Evolutionary conservation across 2,113 vertebrate species (phyloP).

Genomic region (Cygnus buccinator): DNA sequence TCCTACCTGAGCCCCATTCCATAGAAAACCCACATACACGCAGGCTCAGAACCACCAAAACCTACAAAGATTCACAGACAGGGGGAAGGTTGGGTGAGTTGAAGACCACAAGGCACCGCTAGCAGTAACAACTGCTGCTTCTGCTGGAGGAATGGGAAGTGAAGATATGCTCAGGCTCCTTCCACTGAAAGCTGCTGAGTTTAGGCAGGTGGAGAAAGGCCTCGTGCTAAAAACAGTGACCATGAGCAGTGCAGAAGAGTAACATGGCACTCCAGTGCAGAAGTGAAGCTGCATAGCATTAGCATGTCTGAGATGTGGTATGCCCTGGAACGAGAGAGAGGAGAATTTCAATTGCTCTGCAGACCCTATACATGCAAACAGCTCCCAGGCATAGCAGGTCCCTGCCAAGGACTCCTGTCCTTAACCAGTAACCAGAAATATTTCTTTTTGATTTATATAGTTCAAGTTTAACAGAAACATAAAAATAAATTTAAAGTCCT

Average conservation of each 20-base stretch:
- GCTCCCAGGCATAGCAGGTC: neutral
- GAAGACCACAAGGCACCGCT: neutral
- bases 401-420: neutral
- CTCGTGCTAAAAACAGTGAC: neutral
- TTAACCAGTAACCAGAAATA: neutral
- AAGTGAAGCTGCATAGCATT: neutral
- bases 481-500: neutral
- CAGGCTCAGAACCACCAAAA: neutral
- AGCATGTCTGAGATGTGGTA: neutral
- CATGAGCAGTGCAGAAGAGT: neutral
- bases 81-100: neutral
- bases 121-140: neutral
- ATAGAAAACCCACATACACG: neutral
- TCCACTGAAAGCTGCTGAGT: neutral
- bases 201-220: neutral
- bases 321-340: neutral
- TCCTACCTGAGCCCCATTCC: neutral
- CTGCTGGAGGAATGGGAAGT: neutral
- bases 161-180: accelerated
- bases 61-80: neutral
- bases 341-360: neutral
- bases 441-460: neutral
- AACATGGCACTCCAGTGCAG: neutral
- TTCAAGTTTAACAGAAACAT: neutral
- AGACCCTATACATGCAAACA: neutral